These are phyloP conservation scores for Chiloscyllium punctatum DNA, from an alignment of 2,797 vertebrate species.

Conservation along the genomic window DNA sequence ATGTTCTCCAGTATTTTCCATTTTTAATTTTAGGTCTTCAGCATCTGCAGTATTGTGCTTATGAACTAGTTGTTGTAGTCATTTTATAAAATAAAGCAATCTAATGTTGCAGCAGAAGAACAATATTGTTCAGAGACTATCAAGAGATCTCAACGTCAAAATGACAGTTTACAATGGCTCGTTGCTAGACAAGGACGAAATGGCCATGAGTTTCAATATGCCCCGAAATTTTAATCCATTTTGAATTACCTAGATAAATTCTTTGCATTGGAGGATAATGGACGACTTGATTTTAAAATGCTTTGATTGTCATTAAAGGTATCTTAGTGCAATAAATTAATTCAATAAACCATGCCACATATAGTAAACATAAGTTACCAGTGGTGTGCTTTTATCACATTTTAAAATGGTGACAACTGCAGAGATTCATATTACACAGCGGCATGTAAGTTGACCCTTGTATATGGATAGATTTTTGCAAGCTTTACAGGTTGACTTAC, in stretches of 20 bases:
- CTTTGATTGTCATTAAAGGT: too few relatives aligned
- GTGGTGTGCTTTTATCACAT: background rate
- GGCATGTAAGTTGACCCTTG: background rate
- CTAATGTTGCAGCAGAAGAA: too few relatives aligned
- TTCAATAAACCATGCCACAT: background rate
- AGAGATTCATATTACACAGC: background rate
- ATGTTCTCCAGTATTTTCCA: too few relatives aligned
- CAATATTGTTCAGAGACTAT: too few relatives aligned
- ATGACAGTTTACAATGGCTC: background rate
- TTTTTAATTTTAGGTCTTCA: too few relatives aligned
- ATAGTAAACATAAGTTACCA: background rate
- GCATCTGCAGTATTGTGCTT: too few relatives aligned
- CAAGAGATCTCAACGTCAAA: background rate
- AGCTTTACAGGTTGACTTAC: background rate
- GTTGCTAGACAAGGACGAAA: background rate
- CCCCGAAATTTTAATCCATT: background rate
- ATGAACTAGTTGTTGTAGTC: background rate
- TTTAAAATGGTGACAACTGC: background rate
- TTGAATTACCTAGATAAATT: background rate
- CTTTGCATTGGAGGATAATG: background rate
- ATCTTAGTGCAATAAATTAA: background rate
- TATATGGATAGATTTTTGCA: background rate
- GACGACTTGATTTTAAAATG: background rate
- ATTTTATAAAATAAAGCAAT: background rate
- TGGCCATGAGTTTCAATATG: background rate